phyloP scores from a whole-genome alignment of 2,888 invertebrate genomes.

The Syrphus vitripennis region DNA sequence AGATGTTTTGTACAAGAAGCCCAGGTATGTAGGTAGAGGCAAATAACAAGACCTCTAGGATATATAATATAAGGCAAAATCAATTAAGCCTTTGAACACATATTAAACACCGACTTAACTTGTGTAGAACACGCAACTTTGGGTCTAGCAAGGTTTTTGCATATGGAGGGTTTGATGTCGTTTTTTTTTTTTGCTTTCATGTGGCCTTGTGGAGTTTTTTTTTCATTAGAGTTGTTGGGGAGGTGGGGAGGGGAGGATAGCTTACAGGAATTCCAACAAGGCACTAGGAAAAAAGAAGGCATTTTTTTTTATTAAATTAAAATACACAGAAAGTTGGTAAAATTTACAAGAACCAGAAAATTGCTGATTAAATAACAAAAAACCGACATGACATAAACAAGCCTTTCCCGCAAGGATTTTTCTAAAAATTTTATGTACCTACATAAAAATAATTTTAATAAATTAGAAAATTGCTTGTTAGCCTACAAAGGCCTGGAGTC shows the following conservation, averaged over 20 bases:
- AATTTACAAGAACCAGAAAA: neutral
- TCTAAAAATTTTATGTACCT: too few species aligned
- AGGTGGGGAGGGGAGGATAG: too few species aligned
- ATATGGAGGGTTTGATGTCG: neutral
- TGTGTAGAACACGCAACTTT: constrained; percentile 60
- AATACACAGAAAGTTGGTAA: neutral
- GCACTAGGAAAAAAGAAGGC: neutral
- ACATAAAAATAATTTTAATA: too few species aligned
- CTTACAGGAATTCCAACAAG: neutral
- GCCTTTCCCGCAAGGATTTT: neutral
- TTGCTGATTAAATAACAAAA: neutral
- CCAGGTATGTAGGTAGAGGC: neutral
- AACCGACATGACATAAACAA: neutral
- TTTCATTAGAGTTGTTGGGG: too few species aligned
- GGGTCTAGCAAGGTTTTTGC: neutral
- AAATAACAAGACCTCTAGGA: constrained; percentile 39
- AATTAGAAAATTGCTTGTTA: too few species aligned
- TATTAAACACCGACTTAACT: constrained; percentile 67
- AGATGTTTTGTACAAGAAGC: neutral
- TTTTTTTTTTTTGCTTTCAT: neutral
- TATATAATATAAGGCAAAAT: constrained; percentile 59
- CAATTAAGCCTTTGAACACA: constrained; percentile 70
- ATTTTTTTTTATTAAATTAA: neutral
- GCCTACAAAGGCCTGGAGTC: too few species aligned
- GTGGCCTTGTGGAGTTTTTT: neutral